Base-by-base conservation (phyloP, 2,888 invertebrate genomes). In the Leptodirus hochenwartii region DNA sequence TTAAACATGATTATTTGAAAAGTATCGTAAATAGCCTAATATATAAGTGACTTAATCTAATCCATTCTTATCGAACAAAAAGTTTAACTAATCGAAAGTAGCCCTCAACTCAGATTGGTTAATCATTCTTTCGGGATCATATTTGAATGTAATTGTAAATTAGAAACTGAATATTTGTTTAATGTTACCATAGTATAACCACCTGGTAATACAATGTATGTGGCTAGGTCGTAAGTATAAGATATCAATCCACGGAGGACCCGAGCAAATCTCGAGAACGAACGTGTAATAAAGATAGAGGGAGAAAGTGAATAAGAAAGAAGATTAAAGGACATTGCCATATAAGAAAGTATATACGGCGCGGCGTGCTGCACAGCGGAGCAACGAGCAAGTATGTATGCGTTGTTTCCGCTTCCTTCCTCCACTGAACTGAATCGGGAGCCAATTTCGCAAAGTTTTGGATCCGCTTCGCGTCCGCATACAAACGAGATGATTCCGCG, bases 301-400 rank as follows among this genome's bases (percentile, higher is more conserved):
- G 57, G 59, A 62, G 63, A 63, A 64, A 65, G 65, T 66, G 65
- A 66, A 67, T 64, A 64, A 64, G 64, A 64, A 51, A 50, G 48
- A 48, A 51, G 56, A 55, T 54, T 55, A 54, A 53, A 53, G 52
- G 47, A 47, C n/a, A 40, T 45, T 43, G 44, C 24, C 14, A 12
- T n/a, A n/a, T 43, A 47, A 46, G 46, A 44, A 43, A 45, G 44
- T 44, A 43, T 42, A 43, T 41, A 39, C 39, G 35, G 37, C 34
- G 31, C 29, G 25, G 14, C 32, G 27, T 28, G 26, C 17, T 31
- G 13, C 27, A 11, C 30, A 27, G 20, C 16, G 35, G 9, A 20
- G 20, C 8, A n/a, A 20, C 8, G 20, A n/a, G 9, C 8, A 20
- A 8, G 17, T 29, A 23, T 28, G 6, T 35, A 36, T 39, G 39